Conservation (phyloP, 2,113 vertebrate species). For the Hydrolagus affinis region DNA sequence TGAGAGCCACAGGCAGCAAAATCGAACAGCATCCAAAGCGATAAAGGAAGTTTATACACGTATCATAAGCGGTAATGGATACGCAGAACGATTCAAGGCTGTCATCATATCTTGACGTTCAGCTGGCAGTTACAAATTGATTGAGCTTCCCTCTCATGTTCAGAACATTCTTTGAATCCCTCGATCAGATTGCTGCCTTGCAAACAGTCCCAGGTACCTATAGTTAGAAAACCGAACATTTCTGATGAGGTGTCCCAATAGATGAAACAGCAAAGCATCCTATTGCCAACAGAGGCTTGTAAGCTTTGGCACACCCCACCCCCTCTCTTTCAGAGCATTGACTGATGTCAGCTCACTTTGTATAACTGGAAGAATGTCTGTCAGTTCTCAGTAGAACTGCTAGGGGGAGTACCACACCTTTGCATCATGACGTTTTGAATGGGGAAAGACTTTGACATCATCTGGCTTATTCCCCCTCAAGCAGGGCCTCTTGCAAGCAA, state of each 20-base stretch:
- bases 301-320: no score
- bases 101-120: neutral
- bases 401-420: neutral
- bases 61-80: neutral
- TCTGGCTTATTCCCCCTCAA: neutral
- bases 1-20: neutral
- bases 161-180: neutral
- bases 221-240: no score
- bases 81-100: neutral
- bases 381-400: neutral
- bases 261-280: neutral
- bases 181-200: neutral
- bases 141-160: neutral
- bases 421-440: neutral
- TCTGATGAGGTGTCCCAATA: neutral
- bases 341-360: neutral
- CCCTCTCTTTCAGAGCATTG: no score
- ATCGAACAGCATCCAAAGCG: neutral
- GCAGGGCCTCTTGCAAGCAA: conserved; percentile 1
- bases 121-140: neutral
- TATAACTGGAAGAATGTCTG: neutral
- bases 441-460: neutral
- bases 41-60: neutral
- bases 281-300: neutral
- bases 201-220: neutral